Base-by-base conservation (phyloP, 2,113 vertebrate genomes). In the Rhinogobius similis region DNA sequence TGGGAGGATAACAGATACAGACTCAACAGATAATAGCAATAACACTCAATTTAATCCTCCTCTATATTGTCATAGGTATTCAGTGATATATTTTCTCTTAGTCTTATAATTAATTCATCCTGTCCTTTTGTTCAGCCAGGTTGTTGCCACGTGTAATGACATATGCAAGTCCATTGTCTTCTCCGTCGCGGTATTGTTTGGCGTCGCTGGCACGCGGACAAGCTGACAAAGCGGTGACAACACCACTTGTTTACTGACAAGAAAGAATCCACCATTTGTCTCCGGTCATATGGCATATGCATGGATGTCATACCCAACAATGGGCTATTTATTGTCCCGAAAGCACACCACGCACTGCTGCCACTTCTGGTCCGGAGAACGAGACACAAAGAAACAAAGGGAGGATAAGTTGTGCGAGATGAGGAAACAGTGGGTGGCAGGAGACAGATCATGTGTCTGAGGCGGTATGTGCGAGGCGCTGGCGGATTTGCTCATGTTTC, bases 251-350 rank as follows among this genome's bases (percentile, higher is more conserved):
- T 88, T 78, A 81, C 67, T 32, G 76, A 69, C 38, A 67, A 64
- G 38, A 53, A 78, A 64, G 75, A 84, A 81, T 86, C 72, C 48
- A 75, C 44, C 68, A 76, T 73, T 76, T 72, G 77, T 82, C 81
- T 78, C 74, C 68, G 67, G 75, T 78, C 59, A 48, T 65, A 82
- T n/a, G 10, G n/a, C 50, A 70, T 73, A 43, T 64, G 38, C 59
- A 43, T 48, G 50, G 63, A 62, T 62, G 67, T 87, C 84, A 70
- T 10, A 53, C 10, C 71, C 70, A 88, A 90, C 82, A 88, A 87
- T 78, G 56, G 73, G 38, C 62, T 84, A 80, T 76, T 77, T 82
- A 80, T 76, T 79, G 78, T 82, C 81, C 71, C 70, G 75, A 78
- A 50, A 59, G 81, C 69, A 41, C 71, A 70, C 53, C 63, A 10